phyloP scores from a whole-genome alignment of 1,140 invertebrate species.

The Wasmannia auropunctata region DNA sequence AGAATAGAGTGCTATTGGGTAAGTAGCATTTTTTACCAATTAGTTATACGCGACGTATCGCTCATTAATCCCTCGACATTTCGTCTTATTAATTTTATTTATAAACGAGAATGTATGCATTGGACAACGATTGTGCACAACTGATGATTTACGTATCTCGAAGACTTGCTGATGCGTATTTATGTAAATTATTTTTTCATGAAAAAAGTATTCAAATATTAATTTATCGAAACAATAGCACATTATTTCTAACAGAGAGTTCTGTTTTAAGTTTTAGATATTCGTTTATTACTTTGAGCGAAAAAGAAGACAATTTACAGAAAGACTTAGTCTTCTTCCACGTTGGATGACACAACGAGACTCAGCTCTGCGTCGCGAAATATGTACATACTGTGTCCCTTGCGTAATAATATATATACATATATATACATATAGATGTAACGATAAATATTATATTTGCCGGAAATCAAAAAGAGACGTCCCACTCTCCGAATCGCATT shows the following conservation, averaged over 20 bases:
- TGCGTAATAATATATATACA: conserved; percentile 32
- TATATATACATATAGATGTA: conserved; percentile 21
- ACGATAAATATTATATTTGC: conserved; percentile 36
- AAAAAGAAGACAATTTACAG: conserved; percentile 1
- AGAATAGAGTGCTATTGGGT: conserved; percentile 60
- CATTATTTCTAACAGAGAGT: background rate
- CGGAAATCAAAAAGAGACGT: conserved; percentile 57
- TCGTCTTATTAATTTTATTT: conserved; percentile 39
- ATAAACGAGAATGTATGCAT: background rate
- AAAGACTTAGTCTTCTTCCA: conserved; percentile 18
- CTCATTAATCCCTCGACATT: conserved; percentile 30
- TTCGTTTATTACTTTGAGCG: background rate
- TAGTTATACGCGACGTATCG: conserved; percentile 7
- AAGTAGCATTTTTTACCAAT: conserved; percentile 27
- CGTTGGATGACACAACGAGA: conserved; percentile 16
- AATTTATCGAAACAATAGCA: background rate
- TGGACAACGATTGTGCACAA: background rate
- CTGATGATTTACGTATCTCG: background rate
- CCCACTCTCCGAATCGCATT: conserved; percentile 34
- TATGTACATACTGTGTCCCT: conserved; percentile 42
- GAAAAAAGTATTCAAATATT: background rate
- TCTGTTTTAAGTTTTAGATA: background rate
- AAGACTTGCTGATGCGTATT: background rate
- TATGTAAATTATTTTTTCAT: conserved; percentile 10
- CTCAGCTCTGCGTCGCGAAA: conserved; percentile 13